Evolutionary conservation across 2,888 invertebrate genomes (phyloP), one percentile per base, ranked within the genome.

Genomic region (Plutella xylostella): DNA sequence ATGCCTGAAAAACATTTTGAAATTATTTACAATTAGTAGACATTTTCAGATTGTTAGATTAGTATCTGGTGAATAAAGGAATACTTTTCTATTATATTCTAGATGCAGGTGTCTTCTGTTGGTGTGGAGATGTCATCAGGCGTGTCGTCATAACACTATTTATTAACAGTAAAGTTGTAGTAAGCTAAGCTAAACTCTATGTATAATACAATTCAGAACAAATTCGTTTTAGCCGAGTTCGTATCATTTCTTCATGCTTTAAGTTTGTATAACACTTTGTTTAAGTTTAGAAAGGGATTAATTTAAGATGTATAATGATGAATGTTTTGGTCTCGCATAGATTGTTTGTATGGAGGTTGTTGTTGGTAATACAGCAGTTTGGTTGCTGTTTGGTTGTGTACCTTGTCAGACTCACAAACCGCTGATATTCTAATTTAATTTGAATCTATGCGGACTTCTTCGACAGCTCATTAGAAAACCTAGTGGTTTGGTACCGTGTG

Each of bases 201-300:
- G 62, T 73, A 67, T 58, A 68, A 66, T 70, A 68, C 61, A 58
- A 64, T 52, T 63, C 79, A 82, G 78, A 83, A 78, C 82, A 80
- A 82, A 80, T 75, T 78, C 64, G 66, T 69, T 56, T 63, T 72
- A 74, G 73, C 72, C 68, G 63, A 65, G 68, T 71, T 68, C 59
- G 57, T 41, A 67, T 64, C 65, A 65, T 63, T 72, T 70, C 68
- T 75, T 77, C 72, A 72, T 74, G 82, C 80, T 82, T 80, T 80
- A 79, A 79, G 72, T 75, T 79, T 44, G 19, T 41, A 30, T 31
- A 41, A 39, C 17, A 21, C 6, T 22, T 21, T 7, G n/a, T 11
- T n/a, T 17, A 21, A 22, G 39, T 39, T 39, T 39, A 39, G 39
- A 25, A 14, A 37, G 9, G 37, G 37, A 33, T 25, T 39, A 39